Conservation (phyloP, 1,140 invertebrate genomes). For the Heliothis subflexa region DNA sequence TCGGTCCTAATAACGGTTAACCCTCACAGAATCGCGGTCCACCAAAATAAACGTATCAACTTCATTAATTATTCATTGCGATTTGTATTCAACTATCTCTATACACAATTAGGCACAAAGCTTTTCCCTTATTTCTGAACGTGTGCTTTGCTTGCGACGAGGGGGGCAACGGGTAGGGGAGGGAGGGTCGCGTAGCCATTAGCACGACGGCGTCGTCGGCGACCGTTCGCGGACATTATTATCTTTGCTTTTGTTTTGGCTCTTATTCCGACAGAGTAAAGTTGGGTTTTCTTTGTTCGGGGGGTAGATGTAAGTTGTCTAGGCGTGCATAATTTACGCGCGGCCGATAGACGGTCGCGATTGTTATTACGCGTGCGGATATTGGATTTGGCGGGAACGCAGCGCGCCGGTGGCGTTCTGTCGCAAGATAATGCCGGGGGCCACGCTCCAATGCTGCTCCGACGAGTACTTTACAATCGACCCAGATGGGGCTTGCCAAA, state of each 20-base stretch:
- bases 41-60: conserved; percentile 50
- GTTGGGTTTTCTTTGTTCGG: conserved; percentile 48
- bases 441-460: conserved; percentile 40
- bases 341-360: conserved; percentile 80
- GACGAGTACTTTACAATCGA: conserved; percentile 40
- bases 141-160: conserved; percentile 60
- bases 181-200: conserved; percentile 71
- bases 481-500: conserved; percentile 42
- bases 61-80: conserved; percentile 48
- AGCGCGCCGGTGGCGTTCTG: conserved; percentile 57
- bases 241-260: conserved; percentile 19
- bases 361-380: conserved; percentile 81
- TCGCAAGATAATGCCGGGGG: conserved; percentile 68
- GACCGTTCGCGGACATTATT: conserved; percentile 60
- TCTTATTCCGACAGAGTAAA: conserved; percentile 48
- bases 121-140: conserved; percentile 62
- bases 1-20: conserved; percentile 25
- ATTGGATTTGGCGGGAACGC: conserved; percentile 74
- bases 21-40: conserved; percentile 41
- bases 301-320: conserved; percentile 51
- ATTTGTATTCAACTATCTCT: conserved; percentile 53
- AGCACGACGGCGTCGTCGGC: conserved; percentile 71
- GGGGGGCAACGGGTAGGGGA: conserved; percentile 49
- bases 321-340: conserved; percentile 82
- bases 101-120: conserved; percentile 62